Conservation (phyloP, 2,888 invertebrate genomes). For the Magallana nippona region DNA sequence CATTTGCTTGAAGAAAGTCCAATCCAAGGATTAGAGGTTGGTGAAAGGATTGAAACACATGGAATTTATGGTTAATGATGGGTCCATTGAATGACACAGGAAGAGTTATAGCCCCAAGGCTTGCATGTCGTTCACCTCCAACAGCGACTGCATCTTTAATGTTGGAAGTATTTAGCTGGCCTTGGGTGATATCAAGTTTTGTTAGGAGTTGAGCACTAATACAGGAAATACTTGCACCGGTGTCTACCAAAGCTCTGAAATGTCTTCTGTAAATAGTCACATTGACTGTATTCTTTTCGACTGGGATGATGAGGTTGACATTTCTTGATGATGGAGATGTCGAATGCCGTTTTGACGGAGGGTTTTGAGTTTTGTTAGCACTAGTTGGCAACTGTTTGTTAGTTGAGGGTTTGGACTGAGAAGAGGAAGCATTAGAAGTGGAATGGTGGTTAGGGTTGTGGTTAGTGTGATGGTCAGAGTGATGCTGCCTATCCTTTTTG, state of each 20-base stretch:
- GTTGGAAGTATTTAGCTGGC: neutral
- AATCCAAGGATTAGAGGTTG: slow-evolving; percentile 35
- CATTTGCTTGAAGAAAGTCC: slow-evolving; percentile 15
- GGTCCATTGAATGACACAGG: slow-evolving; percentile 1
- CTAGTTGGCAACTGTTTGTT: neutral
- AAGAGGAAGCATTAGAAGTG: neutral
- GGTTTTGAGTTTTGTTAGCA: neutral
- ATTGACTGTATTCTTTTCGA: slow-evolving; percentile 38
- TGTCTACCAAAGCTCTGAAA: slow-evolving; percentile 41
- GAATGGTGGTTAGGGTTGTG: slow-evolving; percentile 12
- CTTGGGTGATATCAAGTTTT: neutral
- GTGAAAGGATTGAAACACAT: slow-evolving; percentile 28
- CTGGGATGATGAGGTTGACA: slow-evolving; percentile 34
- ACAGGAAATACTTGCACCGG: slow-evolving; percentile 36
- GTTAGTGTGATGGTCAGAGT: too few species aligned
- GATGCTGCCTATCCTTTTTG: slow-evolving; percentile 20
- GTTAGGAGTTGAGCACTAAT: slow-evolving; percentile 6
- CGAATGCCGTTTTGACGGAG: too few species aligned
- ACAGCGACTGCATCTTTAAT: slow-evolving; percentile 31
- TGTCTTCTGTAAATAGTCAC: slow-evolving; percentile 32
- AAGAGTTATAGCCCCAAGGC: neutral
- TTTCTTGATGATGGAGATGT: neutral
- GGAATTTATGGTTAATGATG: neutral
- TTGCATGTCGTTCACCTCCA: slow-evolving; percentile 18
- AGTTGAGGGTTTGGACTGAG: neutral